Base-by-base conservation (phyloP, 1,140 invertebrate species). In the Ectropis grisescens region DNA sequence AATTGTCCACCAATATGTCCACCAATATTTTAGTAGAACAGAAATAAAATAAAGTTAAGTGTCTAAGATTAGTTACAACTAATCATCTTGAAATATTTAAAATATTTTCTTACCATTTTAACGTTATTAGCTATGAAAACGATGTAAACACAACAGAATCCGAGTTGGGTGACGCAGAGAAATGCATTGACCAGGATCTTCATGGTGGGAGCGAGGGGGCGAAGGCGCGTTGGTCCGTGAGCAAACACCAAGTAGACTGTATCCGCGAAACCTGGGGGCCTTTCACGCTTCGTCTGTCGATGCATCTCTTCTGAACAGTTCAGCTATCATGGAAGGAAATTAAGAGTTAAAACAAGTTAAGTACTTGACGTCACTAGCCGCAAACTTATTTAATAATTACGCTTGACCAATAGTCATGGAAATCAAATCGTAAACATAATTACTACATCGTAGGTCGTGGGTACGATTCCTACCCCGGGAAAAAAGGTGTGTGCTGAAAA, bases 131-230 rank as follows among this genome's bases (percentile, higher is more conserved):
- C 89, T 49, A 97, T 91, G 79, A 97, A 98, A 16, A 97, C 91
- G 58, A 96, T 92, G 81, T 98, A 98, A 11, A 97, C 92, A 82
- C 94, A 96, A 76, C 95, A 98, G 82, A 98, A 97, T 47, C 96
- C 95, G 43, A 97, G 82, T 83, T 98, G 96, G 15, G 94, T 96
- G 30, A 96, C 81, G 60, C 94, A 93, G 22, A 98, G 86, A 75
- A 95, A 94, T 6, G 88, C 35, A 69, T 94, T 92, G 36, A 93
- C 88, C 41, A 91, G 61, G 14, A 84, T 81, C 54, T 85, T 85
- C 85, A 90, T 89, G 7, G 71, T 51, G 14, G 70, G 54, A 0
- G 91, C 87, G 51, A 88, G 85, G 12, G 74, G 82, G 23, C 88
- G 75, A 3, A 91, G 44, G 28, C 66, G 59, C 1, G 76, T 57